These are phyloP conservation scores for Dendronephthya gigantea DNA, from an alignment of 64 coral and sea anemone species.

Conservation along the genomic window DNA sequence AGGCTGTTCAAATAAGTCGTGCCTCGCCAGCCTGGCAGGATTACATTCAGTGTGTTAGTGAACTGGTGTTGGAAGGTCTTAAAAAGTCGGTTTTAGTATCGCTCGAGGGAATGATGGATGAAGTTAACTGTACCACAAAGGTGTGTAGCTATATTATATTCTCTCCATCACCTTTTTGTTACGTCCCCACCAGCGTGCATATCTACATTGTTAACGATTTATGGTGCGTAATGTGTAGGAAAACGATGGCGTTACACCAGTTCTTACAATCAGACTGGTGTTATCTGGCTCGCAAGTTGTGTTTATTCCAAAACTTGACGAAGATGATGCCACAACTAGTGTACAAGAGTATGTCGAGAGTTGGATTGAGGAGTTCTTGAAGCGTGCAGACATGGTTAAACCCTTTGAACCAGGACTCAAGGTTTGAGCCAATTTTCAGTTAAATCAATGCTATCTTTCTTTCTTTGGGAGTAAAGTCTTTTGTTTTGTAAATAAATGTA, in stretches of 20 bases:
- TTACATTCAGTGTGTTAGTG: constrained; percentile 70
- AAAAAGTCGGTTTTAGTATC: constrained; percentile 58
- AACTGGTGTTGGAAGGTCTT: constrained; percentile 59
- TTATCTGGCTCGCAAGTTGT: constrained; percentile 73
- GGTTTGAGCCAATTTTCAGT: constrained; percentile 29
- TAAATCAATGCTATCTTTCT: background rate
- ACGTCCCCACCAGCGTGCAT: background rate
- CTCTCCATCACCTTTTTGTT: too few species aligned
- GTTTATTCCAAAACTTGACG: constrained; percentile 83
- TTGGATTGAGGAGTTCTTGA: constrained; percentile 79
- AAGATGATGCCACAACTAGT: constrained; percentile 53
- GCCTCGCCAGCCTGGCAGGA: constrained; percentile 94
- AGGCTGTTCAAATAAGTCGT: constrained; percentile 92
- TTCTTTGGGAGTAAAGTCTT: too few species aligned
- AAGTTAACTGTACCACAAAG: constrained; percentile 65
- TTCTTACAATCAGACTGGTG: constrained; percentile 79
- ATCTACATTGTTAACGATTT: background rate
- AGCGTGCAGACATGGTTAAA: constrained; percentile 50
- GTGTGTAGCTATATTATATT: too few species aligned
- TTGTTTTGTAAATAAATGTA: too few species aligned
- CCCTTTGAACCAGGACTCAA: constrained; percentile 56
- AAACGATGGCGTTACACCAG: constrained; percentile 41
- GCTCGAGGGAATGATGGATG: constrained; percentile 73
- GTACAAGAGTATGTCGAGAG: constrained; percentile 58
- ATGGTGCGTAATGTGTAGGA: constrained; percentile 13